Evolutionary conservation across 2,113 vertebrate genomes (phyloP).

Genomic region (Oncorhynchus gorbuscha): DNA sequence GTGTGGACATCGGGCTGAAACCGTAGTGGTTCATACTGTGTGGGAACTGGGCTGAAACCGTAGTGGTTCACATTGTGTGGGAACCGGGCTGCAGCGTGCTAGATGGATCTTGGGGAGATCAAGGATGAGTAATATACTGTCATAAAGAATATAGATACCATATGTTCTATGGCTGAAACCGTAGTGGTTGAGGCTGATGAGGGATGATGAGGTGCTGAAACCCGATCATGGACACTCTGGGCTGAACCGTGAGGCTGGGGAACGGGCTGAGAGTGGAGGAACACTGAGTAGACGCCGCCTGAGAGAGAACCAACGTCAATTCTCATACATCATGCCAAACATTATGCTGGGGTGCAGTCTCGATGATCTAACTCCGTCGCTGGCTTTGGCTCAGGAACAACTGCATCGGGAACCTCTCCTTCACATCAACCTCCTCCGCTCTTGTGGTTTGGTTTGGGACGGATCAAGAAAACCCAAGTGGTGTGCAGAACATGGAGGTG

Average conservation of each 20-base stretch:
- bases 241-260: constrained; percentile 27
- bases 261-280: constrained; percentile 35
- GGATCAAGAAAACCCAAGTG: constrained; percentile 67
- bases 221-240: constrained; percentile 42
- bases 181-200: constrained; percentile 27
- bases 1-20: too few species aligned
- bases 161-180: constrained; percentile 47
- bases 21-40: too few species aligned
- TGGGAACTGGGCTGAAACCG: too few species aligned
- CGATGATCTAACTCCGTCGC: constrained; percentile 64
- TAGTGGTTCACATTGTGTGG: constrained; percentile 36
- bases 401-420: constrained; percentile 48
- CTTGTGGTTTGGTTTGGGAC: constrained; percentile 70
- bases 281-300: constrained; percentile 21
- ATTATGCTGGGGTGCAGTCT: constrained; percentile 52
- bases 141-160: constrained; percentile 60
- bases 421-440: constrained; percentile 52
- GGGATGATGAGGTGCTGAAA: constrained; percentile 64
- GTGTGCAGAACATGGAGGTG: constrained; percentile 66
- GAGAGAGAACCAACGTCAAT: constrained; percentile 62
- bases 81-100: constrained; percentile 35
- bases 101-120: constrained; percentile 43
- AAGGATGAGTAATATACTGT: constrained; percentile 54
- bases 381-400: constrained; percentile 26
- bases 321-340: constrained; percentile 67